Base-by-base conservation (phyloP, 2,113 vertebrate species). In the Marmota monax region DNA sequence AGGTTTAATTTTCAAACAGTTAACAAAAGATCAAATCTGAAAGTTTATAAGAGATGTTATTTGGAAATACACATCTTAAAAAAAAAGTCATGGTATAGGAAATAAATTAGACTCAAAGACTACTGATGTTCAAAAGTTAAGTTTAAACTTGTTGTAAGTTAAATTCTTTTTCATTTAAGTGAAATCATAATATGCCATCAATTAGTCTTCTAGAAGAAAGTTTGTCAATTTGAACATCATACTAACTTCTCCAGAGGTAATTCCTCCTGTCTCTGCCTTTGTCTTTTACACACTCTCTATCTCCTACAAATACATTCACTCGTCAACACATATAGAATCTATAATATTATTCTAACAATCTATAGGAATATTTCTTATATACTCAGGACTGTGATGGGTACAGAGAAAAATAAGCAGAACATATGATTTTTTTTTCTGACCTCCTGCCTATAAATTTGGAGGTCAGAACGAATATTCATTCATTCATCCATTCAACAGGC, bases 181-280 rank as follows among this genome's bases (percentile, higher is more conserved):
- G 67, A 53, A 85, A 89, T 86, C 8, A 27, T 18, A 63, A 3
- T 32, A 51, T 70, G 14, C 23, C 80, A 11, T 18, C 34, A 88
- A 72, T 96, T 80, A 67, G 45, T 88, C 56, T 86, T 96, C 53
- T 82, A 67, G 22, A 65, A 88, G 42, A 93, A 61, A 96, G 0
- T 4, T 37, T 96, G 23, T 48, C 37, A 87, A 76, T 92, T 92
- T 87, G 17, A 73, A 70, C 65, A 45, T 17, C 58, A 9, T 70
- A 51, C 89, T 91, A 45, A 88, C 16, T 69, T 69, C 5, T 88
- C 7, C 4, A 78, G 39, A 58, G 23, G 29, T 73, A 23, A 84
- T 5, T 84, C 61, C 13, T 80, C 42, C 6, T 87, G 34, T 67
- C 18, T 48, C 8, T 88, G 39, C 48, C 5, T 83, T n/a, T 53